These are phyloP conservation scores for Phyto melanocephala DNA, from an alignment of 2,888 invertebrate genomes.

Conservation along the genomic window DNA sequence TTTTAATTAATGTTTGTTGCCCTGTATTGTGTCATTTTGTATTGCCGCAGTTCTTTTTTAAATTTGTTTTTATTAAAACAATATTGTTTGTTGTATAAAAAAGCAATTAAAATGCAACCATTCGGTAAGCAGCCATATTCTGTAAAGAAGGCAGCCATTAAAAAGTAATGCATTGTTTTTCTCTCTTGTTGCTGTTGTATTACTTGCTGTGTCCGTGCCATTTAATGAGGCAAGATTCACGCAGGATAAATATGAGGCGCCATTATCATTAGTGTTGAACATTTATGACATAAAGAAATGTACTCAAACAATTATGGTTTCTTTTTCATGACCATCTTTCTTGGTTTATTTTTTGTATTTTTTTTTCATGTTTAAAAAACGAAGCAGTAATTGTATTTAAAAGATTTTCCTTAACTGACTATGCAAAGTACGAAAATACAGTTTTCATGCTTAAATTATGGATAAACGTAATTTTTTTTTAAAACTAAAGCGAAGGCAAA, in stretches of 20 bases:
- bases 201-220: constrained; percentile 12
- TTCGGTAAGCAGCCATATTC: constrained; percentile 7
- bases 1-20: constrained; percentile 63
- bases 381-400: no score
- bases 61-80: not conserved
- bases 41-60: constrained; percentile 10
- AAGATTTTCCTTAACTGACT: no score
- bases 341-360: not conserved
- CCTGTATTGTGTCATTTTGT: constrained; percentile 34
- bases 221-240: constrained; percentile 33
- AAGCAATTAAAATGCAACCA: constrained; percentile 59
- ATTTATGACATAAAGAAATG: constrained; percentile 44
- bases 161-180: constrained; percentile 15
- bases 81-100: constrained; percentile 42
- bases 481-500: no score
- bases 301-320: constrained; percentile 32
- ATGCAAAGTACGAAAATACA: no score
- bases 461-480: no score
- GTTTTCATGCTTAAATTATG: no score
- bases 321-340: not conserved
- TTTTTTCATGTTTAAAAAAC: no score
- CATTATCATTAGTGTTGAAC: constrained; percentile 58
- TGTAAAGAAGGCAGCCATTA: constrained; percentile 48
- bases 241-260: constrained; percentile 39
- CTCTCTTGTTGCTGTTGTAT: not conserved